These are phyloP conservation scores for Gasterosteus aculeatus DNA, from an alignment of 2,113 vertebrate genomes.

Conservation along the genomic window DNA sequence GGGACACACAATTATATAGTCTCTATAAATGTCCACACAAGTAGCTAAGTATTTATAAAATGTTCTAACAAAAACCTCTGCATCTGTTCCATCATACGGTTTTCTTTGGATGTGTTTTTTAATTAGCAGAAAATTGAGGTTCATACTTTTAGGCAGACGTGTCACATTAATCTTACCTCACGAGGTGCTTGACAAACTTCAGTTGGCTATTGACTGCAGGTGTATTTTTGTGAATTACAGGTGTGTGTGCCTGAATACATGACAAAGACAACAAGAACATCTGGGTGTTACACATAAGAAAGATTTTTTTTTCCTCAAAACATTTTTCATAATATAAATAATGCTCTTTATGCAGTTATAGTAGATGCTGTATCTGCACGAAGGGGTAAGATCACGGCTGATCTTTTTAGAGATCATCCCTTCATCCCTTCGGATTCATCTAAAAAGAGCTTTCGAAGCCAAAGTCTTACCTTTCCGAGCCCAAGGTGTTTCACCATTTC, in stretches of 20 bases:
- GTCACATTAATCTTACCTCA: constrained; percentile 84
- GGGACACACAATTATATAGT: background rate
- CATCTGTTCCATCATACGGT: background rate
- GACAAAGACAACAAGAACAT: constrained; percentile 10
- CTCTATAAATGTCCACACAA: background rate
- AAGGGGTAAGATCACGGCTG: background rate
- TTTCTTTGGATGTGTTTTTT: background rate
- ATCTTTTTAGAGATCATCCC: background rate
- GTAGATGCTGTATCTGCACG: background rate
- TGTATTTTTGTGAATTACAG: constrained; percentile 94
- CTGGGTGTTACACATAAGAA: background rate
- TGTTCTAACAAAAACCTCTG: background rate
- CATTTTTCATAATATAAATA: no score
- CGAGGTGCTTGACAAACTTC: constrained; percentile 92
- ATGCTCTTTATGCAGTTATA: background rate
- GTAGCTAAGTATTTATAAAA: background rate
- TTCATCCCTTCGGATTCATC: background rate
- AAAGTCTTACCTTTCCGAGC: constrained; percentile 84
- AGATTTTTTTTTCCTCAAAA: background rate
- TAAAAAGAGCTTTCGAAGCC: background rate
- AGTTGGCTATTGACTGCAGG: constrained; percentile 89
- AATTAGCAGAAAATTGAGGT: background rate
- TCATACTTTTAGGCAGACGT: background rate
- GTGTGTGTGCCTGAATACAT: constrained; percentile 80
- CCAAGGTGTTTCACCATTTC: constrained; percentile 85